phyloP scores from a whole-genome alignment of 2,113 vertebrate genomes.

The Montifringilla adamsi region DNA sequence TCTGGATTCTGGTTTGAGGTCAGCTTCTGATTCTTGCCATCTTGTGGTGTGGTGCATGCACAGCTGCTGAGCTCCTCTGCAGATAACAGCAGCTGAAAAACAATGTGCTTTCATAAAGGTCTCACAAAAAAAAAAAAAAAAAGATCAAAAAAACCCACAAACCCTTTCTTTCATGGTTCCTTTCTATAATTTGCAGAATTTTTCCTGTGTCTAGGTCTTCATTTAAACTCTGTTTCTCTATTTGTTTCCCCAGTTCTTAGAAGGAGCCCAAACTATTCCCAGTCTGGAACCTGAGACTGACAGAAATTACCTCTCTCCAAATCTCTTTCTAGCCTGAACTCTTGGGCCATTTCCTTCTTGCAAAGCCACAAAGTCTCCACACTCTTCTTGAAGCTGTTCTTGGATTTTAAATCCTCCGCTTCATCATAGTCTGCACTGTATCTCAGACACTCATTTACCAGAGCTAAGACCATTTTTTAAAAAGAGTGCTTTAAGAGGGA shows the following conservation, averaged over 20 bases:
- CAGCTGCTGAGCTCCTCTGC: background rate
- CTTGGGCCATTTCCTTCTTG: background rate
- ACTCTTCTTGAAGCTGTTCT: background rate
- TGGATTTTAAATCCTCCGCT: background rate
- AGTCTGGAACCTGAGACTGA: background rate
- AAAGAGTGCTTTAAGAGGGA: background rate
- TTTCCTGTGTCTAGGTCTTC: background rate
- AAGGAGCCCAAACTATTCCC: background rate
- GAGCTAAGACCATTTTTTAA: background rate
- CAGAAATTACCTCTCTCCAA: background rate
- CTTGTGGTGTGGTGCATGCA: slow-evolving; percentile 40
- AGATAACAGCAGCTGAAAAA: background rate
- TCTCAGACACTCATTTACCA: background rate
- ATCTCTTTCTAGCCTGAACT: background rate
- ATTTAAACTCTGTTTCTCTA: background rate
- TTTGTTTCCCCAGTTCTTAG: background rate
- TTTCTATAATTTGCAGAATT: background rate
- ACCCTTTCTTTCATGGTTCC: fast-evolving
- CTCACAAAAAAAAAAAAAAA: fast-evolving
- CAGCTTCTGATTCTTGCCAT: slow-evolving; percentile 32
- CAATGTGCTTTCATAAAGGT: background rate
- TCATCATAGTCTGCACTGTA: background rate
- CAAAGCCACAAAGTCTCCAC: background rate
- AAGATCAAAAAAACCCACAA: background rate
- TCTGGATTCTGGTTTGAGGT: background rate